These are phyloP conservation scores for Beaufortia kweichowensis DNA, from an alignment of 2,113 vertebrate genomes.

Conservation along the genomic window DNA sequence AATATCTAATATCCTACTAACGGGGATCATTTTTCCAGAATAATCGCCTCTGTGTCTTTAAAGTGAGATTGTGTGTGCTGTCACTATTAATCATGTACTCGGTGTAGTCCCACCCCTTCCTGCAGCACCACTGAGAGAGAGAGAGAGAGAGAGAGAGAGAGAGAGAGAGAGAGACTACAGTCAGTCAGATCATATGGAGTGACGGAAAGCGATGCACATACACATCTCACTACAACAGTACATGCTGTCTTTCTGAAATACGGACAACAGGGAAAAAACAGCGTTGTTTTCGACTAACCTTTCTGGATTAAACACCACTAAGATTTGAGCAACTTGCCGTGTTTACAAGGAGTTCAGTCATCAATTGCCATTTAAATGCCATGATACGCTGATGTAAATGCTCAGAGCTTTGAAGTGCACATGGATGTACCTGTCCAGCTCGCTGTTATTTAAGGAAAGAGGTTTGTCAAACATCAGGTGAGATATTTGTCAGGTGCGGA, in stretches of 20 bases:
- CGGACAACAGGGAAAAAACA: background rate
- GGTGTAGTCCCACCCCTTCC: conserved; percentile 36
- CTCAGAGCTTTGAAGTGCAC: conserved; percentile 15
- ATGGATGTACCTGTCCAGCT: background rate
- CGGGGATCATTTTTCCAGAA: too few relatives aligned
- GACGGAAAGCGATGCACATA: background rate
- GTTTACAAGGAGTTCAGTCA: background rate
- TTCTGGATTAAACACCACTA: background rate
- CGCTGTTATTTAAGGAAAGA: background rate
- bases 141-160: conserved; percentile 2
- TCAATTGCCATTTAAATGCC: conserved; percentile 11
- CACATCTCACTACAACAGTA: background rate
- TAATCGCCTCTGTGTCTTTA: too few relatives aligned
- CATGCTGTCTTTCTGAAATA: background rate
- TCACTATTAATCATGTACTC: conserved; percentile 18
- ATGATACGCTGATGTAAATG: background rate
- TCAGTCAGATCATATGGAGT: background rate
- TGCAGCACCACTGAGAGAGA: background rate
- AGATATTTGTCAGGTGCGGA: conserved; percentile 16
- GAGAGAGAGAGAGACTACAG: conserved; percentile 12
- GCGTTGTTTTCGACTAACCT: background rate
- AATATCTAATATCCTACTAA: too few relatives aligned
- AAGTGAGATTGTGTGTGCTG: conserved; percentile 14
- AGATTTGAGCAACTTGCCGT: background rate
- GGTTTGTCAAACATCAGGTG: background rate